phyloP scores from a whole-genome alignment of 2,797 vertebrate species.

The Chelidonichthys spinosus region DNA sequence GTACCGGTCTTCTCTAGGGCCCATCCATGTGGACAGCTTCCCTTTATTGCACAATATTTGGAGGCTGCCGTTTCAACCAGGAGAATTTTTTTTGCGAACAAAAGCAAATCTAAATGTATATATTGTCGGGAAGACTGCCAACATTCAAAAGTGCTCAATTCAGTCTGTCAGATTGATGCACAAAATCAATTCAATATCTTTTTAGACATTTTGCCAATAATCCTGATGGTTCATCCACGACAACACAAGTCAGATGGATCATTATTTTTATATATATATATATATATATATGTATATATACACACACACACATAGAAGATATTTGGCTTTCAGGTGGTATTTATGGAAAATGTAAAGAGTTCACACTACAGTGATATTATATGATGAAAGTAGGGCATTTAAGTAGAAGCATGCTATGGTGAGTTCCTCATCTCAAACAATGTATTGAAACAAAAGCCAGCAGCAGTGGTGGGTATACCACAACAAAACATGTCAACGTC shows the following conservation, averaged over 20 bases:
- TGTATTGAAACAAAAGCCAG: too few species aligned
- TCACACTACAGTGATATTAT: too few species aligned
- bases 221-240: not conserved
- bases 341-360: too few species aligned
- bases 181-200: constrained; percentile 17
- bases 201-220: constrained; percentile 31
- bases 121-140: constrained; percentile 8
- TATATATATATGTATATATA: too few species aligned
- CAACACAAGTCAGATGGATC: constrained; percentile 1
- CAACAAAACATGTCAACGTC: too few species aligned
- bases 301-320: too few species aligned
- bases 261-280: not conserved
- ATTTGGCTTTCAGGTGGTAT: too few species aligned
- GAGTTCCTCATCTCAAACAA: too few species aligned
- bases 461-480: too few species aligned
- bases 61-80: not conserved
- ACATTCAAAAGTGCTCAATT: not conserved
- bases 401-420: too few species aligned
- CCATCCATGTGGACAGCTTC: not conserved
- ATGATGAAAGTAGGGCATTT: too few species aligned
- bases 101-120: not conserved
- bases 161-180: not conserved
- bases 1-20: not conserved
- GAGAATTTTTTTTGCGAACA: not conserved
- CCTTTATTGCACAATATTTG: not conserved